Evolutionary conservation across 2,113 vertebrate genomes (phyloP), one percentile per base, ranked within the genome.

Genomic region (Nerophis ophidion): DNA sequence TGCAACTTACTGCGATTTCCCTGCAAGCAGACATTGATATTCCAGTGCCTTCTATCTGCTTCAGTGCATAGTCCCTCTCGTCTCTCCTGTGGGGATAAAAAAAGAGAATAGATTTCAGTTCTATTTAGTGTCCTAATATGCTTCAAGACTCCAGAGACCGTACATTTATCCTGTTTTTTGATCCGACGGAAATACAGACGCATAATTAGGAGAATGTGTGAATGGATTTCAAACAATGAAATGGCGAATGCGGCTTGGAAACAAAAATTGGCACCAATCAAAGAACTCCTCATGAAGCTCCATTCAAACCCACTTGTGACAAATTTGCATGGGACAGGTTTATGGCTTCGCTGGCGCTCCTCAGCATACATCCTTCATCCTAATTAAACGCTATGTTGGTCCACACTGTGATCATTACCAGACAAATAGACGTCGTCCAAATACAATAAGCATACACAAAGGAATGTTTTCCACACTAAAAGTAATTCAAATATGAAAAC

Each of bases 11-110:
- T 81, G 97, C 97, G 81, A 98, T 98, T 91, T 99, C 97, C 91
- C 96, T 92, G 91, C 97, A 99, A 69, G 97, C 97, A 57, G 97
- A 99, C 97, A 98, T 98, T 74, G 97, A 99, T 88, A 99, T 99
- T 81, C 97, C 97, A 87, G 96, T 98, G 89, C 96, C 97, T 95
- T 99, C 97, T 83, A 98, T 99, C 81, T 99, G 97, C 90, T 99
- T 98, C 90, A 99, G 92, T 88, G 97, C 97, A 61, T 98, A 99
- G 81, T 99, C 96, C 90, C 96, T 97, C 83, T 98, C 94, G 87
- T 98, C 97, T 80, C 95, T 98, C 92, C 97, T 99, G 91, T 63
- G 71, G 86, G 89, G 67, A 74, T 2, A 54, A 71, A 68, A n/a
- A 56, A 75, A 45, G 8, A 42, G 10, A 46, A 15, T 47, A 15